These are phyloP conservation scores for Megalops atlanticus DNA, from an alignment of 2,113 vertebrate species.

Conservation along the genomic window DNA sequence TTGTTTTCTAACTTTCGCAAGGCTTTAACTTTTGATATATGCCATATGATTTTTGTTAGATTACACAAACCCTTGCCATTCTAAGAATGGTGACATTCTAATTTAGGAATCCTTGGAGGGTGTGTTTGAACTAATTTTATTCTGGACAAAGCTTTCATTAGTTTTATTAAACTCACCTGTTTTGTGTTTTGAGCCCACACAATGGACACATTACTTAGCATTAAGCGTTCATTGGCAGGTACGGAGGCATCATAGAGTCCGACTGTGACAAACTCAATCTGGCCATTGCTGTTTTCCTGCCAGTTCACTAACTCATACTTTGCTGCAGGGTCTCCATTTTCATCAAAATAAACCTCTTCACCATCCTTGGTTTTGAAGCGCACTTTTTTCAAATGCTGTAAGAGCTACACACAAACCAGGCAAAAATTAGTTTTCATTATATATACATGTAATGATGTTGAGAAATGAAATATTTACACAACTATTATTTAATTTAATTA, in stretches of 20 bases:
- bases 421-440: neutral
- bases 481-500: neutral
- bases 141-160: too few species aligned
- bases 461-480: neutral
- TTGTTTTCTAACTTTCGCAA: too few species aligned
- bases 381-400: slow-evolving; percentile 13
- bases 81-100: too few species aligned
- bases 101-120: too few species aligned
- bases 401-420: neutral
- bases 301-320: slow-evolving; percentile 34
- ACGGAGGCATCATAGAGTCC: slow-evolving; percentile 15
- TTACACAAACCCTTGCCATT: too few species aligned
- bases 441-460: neutral
- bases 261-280: slow-evolving; percentile 10
- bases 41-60: too few species aligned
- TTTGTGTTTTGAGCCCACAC: slow-evolving; percentile 3
- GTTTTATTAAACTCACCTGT: neutral
- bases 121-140: too few species aligned
- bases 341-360: slow-evolving; percentile 28
- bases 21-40: too few species aligned
- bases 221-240: neutral
- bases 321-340: slow-evolving; percentile 29
- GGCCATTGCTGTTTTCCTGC: slow-evolving; percentile 3
- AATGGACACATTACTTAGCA: slow-evolving; percentile 7
- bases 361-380: slow-evolving; percentile 1